Evolutionary conservation across 2,113 vertebrate species (phyloP).

Genomic region (Chiloscyllium plagiosum): DNA sequence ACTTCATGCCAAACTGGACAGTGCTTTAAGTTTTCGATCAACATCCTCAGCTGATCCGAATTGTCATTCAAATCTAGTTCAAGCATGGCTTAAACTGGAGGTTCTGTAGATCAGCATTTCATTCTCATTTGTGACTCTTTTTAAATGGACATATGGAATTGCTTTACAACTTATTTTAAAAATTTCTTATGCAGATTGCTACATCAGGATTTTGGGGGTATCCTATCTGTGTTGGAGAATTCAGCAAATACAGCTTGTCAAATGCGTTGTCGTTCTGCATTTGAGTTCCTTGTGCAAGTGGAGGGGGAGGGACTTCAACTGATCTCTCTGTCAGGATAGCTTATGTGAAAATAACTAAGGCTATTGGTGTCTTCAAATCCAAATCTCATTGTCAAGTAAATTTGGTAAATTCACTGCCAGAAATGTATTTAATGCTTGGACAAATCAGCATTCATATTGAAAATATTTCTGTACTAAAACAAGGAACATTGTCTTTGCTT

Average conservation of each 20-base stretch:
- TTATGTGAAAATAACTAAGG: background rate
- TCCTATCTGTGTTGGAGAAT: too few relatives aligned
- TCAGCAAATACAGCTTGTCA: too few relatives aligned
- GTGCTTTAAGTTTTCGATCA: too few relatives aligned
- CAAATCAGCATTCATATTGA: background rate
- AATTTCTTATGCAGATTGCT: too few relatives aligned
- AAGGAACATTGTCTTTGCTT: slow-evolving; percentile 29
- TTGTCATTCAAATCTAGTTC: too few relatives aligned
- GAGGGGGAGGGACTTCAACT: background rate
- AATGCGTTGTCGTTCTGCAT: too few relatives aligned
- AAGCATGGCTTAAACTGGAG: too few relatives aligned
- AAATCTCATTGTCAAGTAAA: background rate
- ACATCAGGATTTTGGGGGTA: too few relatives aligned
- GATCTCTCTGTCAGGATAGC: background rate
- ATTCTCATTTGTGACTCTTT: background rate
- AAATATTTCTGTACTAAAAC: background rate
- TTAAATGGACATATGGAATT: background rate
- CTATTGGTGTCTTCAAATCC: background rate
- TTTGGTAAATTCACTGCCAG: background rate
- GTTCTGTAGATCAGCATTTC: background rate
- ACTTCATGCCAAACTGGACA: background rate
- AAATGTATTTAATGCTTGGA: background rate
- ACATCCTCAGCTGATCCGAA: too few relatives aligned
- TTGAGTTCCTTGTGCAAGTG: background rate
- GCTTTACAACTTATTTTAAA: background rate